These are phyloP conservation scores for Nymphalis io DNA, from an alignment of 1,140 invertebrate species.

Conservation along the genomic window DNA sequence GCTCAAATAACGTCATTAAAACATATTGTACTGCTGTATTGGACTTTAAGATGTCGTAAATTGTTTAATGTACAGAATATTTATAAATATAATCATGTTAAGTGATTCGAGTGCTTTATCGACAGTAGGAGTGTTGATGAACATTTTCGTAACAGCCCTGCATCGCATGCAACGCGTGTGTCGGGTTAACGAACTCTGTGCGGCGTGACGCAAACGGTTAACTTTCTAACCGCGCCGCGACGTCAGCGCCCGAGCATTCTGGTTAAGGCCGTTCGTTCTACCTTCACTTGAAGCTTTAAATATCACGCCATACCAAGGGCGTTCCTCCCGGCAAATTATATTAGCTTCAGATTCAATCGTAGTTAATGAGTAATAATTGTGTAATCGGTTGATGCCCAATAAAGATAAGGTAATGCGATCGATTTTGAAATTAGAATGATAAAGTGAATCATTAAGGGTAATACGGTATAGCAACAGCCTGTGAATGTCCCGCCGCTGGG, in stretches of 20 bases:
- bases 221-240: conserved; percentile 46
- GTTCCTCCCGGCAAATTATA: conserved; percentile 20
- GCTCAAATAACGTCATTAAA: no score
- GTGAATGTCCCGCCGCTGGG: no score
- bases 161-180: conserved; percentile 25
- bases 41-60: no score
- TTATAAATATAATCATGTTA: conserved; percentile 3
- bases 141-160: conserved; percentile 22
- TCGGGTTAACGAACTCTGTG: conserved; percentile 39
- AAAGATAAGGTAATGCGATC: background rate
- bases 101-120: conserved; percentile 3
- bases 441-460: background rate
- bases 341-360: background rate
- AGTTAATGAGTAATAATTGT: conserved; percentile 1
- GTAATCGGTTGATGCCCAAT: conserved; percentile 25
- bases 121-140: conserved; percentile 3
- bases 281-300: conserved; percentile 43
- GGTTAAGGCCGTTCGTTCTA: conserved; percentile 44
- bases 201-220: conserved; percentile 44
- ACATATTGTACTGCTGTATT: no score
- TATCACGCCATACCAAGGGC: conserved; percentile 35
- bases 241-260: conserved; percentile 41
- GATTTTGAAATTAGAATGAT: background rate
- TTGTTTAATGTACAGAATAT: no score
- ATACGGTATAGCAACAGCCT: no score